Evolutionary conservation across 1,140 invertebrate genomes (phyloP), one percentile per base, ranked within the genome.

Genomic region (Acromyrmex charruanus): DNA sequence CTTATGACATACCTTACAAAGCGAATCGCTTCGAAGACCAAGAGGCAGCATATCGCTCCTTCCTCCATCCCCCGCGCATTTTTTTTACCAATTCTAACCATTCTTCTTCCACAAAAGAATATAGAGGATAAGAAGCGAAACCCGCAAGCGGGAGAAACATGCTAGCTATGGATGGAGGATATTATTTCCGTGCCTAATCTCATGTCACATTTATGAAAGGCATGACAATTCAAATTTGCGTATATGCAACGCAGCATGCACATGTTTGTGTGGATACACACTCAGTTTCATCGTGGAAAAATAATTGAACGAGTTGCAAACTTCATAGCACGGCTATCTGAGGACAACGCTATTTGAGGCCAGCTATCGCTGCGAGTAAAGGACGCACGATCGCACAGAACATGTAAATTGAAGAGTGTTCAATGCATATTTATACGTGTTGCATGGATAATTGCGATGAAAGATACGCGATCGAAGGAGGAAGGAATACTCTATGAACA

Each of bases 11-110:
- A 82, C 21, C 79, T 31, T 39, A 69, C 2, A 61, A 74, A 84
- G 28, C 39, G 25, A 75, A 58, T 51, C 55, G 39, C 39, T 75
- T 25, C 80, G 39, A 31, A 74, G 80, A 84, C 80, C 80, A 84
- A 75, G 69, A 84, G 80, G 80, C 80, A 84, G 80, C 69, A 63
- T 75, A 84, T 84, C 69, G 80, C 80, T 84, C 39, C 80, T 74
- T 74, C 68, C 80, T 82, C 80, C 69, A 75, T 39, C 51, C 39
- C 21, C 35, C 12, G 39, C 66, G 55, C 25, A 18, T 35, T 59
- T 49, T 77, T 77, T 31, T 61, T 44, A 77, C 16, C 25, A 25
- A 25, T 25, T 25, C 25, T 61, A 35, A 14, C 44, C 44, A 51
- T 25, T 55, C 31, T 72, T 21, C 66, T 49, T 61, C 14, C 39